Evolutionary conservation across 2,797 vertebrate species (phyloP), one percentile per base, ranked within the genome.

Genomic region (Acipenser oxyrinchus): DNA sequence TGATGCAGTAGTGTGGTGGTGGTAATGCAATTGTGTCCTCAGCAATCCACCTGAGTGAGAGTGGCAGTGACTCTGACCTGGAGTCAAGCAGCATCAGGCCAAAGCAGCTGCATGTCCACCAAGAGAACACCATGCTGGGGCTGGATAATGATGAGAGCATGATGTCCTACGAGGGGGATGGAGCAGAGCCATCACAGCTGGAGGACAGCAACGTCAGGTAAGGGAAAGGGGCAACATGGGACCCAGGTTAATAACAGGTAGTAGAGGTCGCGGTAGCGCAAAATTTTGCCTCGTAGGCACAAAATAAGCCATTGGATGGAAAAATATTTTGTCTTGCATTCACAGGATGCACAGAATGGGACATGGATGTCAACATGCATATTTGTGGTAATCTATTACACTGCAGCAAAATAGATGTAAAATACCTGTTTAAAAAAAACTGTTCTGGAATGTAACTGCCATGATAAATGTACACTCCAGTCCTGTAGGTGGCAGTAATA

Each of bases 161-260:
- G 94, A 95, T 98, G 95, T 98, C 94, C 6, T 98, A 95, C 0
- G 95, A 95, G 66, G 95, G 89, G 49, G 92, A 94, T 2, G 89
- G 86, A 69, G 91, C 93, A 12, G 93, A 89, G 71, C 74, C 88
- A 12, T 89, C 90, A 11, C 93, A 87, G 71, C 86, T 97, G 91
- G 96, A 98, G 69, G 94, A 99, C 88, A 98, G 95, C 79, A 97
- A 94, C 10, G 92, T 97, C 84, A 99, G 96, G 96, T 98, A 87
- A 78, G 68, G 6, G 55, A 13, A 48, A 8, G 66, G 66, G 15
- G 37, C 2, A 18, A 10, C n/a, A 1, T 48, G 66, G 60, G 11
- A 49, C 55, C 48, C 23, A 37, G 23, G 23, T 37, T 37, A 55
- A 8, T 50, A 37, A 4, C 48, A 51, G 23, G 23, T 37, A 37